Conservation (phyloP, 2,113 vertebrate species). For the Menidia beryllina region DNA sequence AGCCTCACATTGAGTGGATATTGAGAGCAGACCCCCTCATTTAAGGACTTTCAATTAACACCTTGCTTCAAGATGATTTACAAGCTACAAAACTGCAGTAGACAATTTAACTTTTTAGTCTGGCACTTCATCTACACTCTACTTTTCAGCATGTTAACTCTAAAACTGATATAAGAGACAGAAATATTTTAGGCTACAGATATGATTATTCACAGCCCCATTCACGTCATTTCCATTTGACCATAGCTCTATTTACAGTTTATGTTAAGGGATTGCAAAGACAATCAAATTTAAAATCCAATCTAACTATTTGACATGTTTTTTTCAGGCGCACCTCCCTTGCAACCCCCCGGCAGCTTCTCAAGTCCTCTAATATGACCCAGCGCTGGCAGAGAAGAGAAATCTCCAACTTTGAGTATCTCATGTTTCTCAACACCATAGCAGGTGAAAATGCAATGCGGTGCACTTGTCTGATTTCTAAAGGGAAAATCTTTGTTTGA, state of each 20-base stretch:
- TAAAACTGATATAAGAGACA: background rate
- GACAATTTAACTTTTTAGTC: constrained; percentile 4
- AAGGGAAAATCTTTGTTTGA: constrained; percentile 2
- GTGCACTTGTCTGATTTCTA: constrained; percentile 5
- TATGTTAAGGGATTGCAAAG: no score
- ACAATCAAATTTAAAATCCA: no score
- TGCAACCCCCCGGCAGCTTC: constrained; percentile 95
- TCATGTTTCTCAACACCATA: constrained; percentile 99
- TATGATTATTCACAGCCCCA: background rate
- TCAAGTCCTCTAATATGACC: constrained; percentile 99
- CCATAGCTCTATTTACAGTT: background rate
- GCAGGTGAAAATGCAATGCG: constrained; percentile 84
- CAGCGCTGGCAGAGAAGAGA: constrained; percentile 98
- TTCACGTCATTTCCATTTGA: background rate
- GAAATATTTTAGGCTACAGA: background rate
- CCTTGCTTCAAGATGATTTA: constrained; percentile 9
- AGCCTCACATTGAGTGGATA: background rate
- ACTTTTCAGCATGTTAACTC: background rate
- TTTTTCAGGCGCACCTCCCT: constrained; percentile 91
- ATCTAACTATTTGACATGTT: background rate
- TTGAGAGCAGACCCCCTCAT: background rate
- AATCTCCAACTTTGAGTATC: constrained; percentile 98
- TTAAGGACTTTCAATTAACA: constrained; percentile 7
- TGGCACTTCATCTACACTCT: background rate
- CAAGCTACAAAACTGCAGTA: background rate